These are phyloP conservation scores for Tyto alba DNA, from an alignment of 2,113 vertebrate genomes.

Conservation along the genomic window DNA sequence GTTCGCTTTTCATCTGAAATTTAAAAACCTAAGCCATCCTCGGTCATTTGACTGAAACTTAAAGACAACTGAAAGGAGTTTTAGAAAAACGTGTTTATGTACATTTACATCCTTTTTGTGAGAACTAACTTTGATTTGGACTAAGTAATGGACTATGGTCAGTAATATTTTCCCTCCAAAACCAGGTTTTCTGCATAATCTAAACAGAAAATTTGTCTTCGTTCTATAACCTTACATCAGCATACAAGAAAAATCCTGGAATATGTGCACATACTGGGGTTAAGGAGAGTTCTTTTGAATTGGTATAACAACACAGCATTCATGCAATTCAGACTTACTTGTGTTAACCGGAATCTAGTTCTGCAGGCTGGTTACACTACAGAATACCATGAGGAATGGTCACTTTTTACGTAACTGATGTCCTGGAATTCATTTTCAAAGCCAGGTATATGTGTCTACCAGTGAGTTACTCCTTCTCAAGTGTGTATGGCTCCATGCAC, in stretches of 20 bases:
- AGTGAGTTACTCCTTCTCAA: not conserved
- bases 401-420: not conserved
- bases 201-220: not conserved
- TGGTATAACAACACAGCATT: not conserved
- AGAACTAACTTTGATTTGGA: not conserved
- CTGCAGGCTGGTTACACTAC: slow-evolving; percentile 1
- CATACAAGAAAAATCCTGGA: not conserved
- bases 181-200: not conserved
- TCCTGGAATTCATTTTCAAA: slow-evolving; percentile 11
- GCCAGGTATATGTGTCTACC: not conserved
- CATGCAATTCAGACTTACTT: not conserved
- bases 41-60: not conserved
- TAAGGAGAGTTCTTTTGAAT: not conserved
- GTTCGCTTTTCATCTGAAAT: not conserved
- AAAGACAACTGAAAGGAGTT: not conserved
- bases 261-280: not conserved
- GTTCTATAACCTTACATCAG: not conserved
- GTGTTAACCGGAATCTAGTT: slow-evolving; percentile 11
- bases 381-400: not conserved
- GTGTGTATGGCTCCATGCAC: not conserved
- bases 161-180: not conserved
- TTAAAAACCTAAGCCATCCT: not conserved
- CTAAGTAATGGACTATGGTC: not conserved
- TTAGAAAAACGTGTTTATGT: not conserved
- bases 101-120: not conserved